phyloP scores from a whole-genome alignment of 1,140 invertebrate genomes.

The Aphaenogaster ashmeadi region DNA sequence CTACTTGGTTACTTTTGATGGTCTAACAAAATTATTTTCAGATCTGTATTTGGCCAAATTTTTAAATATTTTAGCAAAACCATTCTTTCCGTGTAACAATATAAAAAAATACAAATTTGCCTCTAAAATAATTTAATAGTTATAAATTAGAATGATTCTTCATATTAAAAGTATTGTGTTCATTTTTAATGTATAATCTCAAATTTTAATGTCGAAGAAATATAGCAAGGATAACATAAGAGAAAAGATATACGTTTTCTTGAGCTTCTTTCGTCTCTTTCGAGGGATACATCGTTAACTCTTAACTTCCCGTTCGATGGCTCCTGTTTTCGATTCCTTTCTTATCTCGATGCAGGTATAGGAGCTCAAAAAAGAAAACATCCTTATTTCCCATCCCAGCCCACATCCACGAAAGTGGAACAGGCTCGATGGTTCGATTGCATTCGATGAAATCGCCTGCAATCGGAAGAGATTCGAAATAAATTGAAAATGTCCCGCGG shows the following conservation, averaged over 20 bases:
- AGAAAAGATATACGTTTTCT: constrained; percentile 12
- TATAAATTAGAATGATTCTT: neutral
- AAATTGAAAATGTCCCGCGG: constrained; percentile 51
- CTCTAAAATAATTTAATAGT: constrained; percentile 1
- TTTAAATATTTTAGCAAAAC: too few relatives aligned
- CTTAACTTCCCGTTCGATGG: neutral
- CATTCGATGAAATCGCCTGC: constrained; percentile 54
- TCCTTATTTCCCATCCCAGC: constrained; percentile 23
- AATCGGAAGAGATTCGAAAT: constrained; percentile 55
- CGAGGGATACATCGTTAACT: neutral
- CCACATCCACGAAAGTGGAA: constrained; percentile 31
- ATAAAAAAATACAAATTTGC: neutral
- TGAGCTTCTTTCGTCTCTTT: neutral
- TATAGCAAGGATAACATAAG: neutral
- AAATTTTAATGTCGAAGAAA: neutral
- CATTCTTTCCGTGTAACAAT: neutral
- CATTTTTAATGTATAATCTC: neutral
- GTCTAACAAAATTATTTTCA: too few relatives aligned
- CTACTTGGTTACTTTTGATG: too few relatives aligned
- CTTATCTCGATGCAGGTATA: constrained; percentile 45
- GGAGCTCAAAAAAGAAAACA: constrained; percentile 20
- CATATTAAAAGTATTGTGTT: neutral
- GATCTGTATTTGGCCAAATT: too few relatives aligned
- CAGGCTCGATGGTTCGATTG: constrained; percentile 50
- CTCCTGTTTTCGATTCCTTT: constrained; percentile 21